Evolutionary conservation across 1,140 invertebrate species (phyloP).

Genomic region (Thaumatotibia leucotreta): DNA sequence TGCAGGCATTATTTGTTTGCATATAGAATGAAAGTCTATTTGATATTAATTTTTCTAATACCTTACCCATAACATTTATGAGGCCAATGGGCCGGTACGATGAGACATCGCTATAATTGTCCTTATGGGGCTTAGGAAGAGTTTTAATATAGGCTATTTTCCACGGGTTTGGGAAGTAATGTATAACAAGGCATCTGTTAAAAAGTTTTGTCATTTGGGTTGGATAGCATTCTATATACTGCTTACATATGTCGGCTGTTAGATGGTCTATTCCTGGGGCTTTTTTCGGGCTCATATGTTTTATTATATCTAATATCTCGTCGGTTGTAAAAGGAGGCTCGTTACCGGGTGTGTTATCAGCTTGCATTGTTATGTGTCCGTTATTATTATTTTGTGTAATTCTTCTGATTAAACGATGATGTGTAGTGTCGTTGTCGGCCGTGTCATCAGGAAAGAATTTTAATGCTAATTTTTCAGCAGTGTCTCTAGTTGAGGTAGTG

Average conservation of each 20-base stretch:
- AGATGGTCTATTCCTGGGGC: slow-evolving; percentile 14
- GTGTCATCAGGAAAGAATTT: too few species aligned
- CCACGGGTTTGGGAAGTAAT: slow-evolving; percentile 4
- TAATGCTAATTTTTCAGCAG: too few species aligned
- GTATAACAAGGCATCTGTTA: slow-evolving; percentile 4
- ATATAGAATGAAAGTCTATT: slow-evolving; percentile 15
- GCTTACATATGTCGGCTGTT: slow-evolving; percentile 1
- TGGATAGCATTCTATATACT: background rate
- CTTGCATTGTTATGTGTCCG: too few species aligned
- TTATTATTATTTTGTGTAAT: too few species aligned
- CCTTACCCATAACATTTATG: slow-evolving; percentile 25
- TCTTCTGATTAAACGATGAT: too few species aligned
- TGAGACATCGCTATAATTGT: background rate
- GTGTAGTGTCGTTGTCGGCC: too few species aligned
- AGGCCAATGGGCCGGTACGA: slow-evolving; percentile 19
- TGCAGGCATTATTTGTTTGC: background rate
- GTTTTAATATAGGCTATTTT: slow-evolving; percentile 7
- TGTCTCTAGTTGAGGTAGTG: too few species aligned
- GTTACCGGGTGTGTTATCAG: background rate
- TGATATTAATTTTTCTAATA: slow-evolving; percentile 24
- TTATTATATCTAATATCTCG: background rate
- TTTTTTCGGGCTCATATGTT: background rate
- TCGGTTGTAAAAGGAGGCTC: slow-evolving; percentile 2
- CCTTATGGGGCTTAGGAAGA: slow-evolving; percentile 1
- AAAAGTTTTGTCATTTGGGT: background rate